Evolutionary conservation across 2,888 invertebrate genomes (phyloP).

Genomic region (Caenorhabditis doughertyi): DNA sequence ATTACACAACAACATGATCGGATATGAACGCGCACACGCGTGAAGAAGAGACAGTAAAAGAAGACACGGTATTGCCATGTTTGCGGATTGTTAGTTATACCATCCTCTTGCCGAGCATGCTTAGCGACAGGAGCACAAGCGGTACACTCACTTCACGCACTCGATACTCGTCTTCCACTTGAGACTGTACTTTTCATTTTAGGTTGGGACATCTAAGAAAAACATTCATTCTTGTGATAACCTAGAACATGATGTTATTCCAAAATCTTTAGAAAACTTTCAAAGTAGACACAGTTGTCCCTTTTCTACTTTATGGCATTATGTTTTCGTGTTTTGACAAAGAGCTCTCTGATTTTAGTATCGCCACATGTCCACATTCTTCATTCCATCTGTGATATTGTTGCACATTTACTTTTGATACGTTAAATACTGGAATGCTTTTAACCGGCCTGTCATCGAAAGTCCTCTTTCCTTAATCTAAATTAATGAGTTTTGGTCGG

Average conservation of each 20-base stretch:
- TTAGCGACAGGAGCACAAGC: conserved; percentile 43
- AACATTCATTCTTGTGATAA: not conserved
- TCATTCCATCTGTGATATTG: conserved; percentile 28
- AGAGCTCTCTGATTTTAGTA: conserved; percentile 21
- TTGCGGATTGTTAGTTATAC: conserved; percentile 63
- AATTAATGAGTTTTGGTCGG: conserved; percentile 54
- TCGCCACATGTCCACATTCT: conserved; percentile 24
- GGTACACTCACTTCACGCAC: conserved; percentile 61
- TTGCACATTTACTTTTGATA: conserved; percentile 15
- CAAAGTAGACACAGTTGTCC: not conserved
- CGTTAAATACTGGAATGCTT: conserved; percentile 5
- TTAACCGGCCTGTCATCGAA: conserved; percentile 28
- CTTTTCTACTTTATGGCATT: conserved; percentile 23
- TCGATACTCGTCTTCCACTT: conserved; percentile 37
- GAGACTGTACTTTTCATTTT: conserved; percentile 46
- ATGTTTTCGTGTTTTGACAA: conserved; percentile 23
- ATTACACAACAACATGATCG: conserved; percentile 44
- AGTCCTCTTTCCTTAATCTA: conserved; percentile 39
- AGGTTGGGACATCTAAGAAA: conserved; percentile 11
- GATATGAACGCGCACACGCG: conserved; percentile 24
- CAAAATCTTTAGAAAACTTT: not conserved
- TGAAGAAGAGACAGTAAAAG: conserved; percentile 26
- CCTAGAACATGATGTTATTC: too few relatives aligned
- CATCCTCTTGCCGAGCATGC: conserved; percentile 43
- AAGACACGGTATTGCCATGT: conserved; percentile 14